Evolutionary conservation across 2,113 vertebrate species (phyloP).

Genomic region (Etheostoma cragini): DNA sequence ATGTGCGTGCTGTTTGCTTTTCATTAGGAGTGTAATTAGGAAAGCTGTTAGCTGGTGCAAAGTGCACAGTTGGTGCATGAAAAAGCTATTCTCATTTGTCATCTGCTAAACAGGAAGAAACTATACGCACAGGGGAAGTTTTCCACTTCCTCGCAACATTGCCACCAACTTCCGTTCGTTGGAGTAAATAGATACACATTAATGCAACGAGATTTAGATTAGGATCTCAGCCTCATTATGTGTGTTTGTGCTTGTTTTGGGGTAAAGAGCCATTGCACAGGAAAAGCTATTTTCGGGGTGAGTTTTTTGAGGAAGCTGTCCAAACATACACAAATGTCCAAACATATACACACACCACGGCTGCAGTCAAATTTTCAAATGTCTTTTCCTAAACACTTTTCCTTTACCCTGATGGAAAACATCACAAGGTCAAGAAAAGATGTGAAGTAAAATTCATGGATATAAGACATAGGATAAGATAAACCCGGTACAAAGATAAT

Average conservation of each 20-base stretch:
- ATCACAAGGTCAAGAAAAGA: too few species aligned
- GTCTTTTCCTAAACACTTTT: too few species aligned
- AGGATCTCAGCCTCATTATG: constrained; percentile 30
- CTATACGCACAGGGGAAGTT: constrained; percentile 31
- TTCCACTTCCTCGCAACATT: constrained; percentile 37
- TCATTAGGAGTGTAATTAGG: constrained; percentile 65
- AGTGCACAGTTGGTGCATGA: constrained; percentile 28
- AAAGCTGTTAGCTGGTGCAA: constrained; percentile 49
- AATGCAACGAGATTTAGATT: constrained; percentile 53
- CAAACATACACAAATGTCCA: constrained; percentile 1
- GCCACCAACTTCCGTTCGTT: constrained; percentile 19
- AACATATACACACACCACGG: not conserved
- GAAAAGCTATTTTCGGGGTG: constrained; percentile 56
- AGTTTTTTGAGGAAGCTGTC: not conserved
- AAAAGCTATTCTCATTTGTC: constrained; percentile 56
- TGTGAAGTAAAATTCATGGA: too few species aligned
- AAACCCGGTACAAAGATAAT: too few species aligned
- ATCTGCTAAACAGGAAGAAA: constrained; percentile 50
- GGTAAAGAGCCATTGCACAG: constrained; percentile 4
- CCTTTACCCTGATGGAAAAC: too few species aligned
- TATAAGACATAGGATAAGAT: too few species aligned
- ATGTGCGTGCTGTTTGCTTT: constrained; percentile 55
- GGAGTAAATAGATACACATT: constrained; percentile 58
- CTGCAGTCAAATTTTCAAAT: too few species aligned
- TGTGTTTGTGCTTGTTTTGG: constrained; percentile 13